Evolutionary conservation across 2,113 vertebrate genomes (phyloP).

Genomic region (Lagopus leucura): DNA sequence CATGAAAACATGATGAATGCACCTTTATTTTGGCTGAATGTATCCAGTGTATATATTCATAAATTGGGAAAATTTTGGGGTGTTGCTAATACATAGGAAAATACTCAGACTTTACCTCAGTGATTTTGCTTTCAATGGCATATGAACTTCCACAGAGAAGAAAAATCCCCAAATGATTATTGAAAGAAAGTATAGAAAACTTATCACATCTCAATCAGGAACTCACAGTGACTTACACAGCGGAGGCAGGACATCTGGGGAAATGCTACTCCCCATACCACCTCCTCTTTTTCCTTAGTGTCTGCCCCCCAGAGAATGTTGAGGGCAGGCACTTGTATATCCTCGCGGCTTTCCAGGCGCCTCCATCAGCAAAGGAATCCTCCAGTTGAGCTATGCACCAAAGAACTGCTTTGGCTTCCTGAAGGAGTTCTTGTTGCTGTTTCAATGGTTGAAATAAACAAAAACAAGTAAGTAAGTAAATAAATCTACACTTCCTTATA

Average conservation of each 20-base stretch:
- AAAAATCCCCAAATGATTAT: background rate
- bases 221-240: background rate
- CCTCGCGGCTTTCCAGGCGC: background rate
- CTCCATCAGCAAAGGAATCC: background rate
- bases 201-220: background rate
- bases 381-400: background rate
- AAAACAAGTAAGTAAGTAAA: too few relatives aligned
- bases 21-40: background rate
- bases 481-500: background rate
- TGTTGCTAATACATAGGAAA: background rate
- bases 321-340: background rate
- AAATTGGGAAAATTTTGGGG: background rate
- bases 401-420: background rate
- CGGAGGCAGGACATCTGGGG: background rate
- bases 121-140: background rate
- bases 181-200: background rate
- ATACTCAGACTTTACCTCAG: background rate
- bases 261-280: background rate
- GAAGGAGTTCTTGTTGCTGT: background rate
- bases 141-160: background rate
- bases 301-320: background rate
- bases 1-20: background rate
- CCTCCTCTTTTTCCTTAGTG: background rate
- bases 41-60: background rate
- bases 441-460: background rate